Conservation (phyloP, 2,888 invertebrate species). For the Drosophila demipolita region DNA sequence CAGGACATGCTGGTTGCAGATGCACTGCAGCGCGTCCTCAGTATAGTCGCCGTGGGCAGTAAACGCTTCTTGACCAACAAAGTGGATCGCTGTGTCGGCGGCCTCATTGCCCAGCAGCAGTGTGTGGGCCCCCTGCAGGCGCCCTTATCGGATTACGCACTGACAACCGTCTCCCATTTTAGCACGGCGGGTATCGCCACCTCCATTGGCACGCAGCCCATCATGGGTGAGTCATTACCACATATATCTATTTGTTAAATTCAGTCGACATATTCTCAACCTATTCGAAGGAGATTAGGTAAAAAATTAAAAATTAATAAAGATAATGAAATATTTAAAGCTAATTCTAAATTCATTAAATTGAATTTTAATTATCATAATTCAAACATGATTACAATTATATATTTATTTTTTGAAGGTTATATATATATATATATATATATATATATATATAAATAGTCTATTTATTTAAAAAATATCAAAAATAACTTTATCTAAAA, state of each 20-base stretch:
- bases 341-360: background rate
- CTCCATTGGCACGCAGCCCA: conserved; percentile 98
- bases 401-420: too few relatives aligned
- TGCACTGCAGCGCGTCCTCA: conserved; percentile 89
- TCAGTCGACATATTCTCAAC: background rate
- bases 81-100: conserved; percentile 97
- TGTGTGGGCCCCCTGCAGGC: conserved; percentile 99
- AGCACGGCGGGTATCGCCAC: conserved; percentile 95
- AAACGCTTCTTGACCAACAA: conserved; percentile 98
- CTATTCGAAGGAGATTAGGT: background rate
- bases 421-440: too few relatives aligned
- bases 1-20: conserved; percentile 75
- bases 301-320: background rate
- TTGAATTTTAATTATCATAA: too few relatives aligned
- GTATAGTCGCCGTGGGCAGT: conserved; percentile 96
- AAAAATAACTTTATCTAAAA: background rate
- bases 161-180: conserved; percentile 94
- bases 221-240: conserved; percentile 88
- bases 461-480: too few relatives aligned
- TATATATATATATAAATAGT: too few relatives aligned
- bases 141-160: conserved; percentile 97
- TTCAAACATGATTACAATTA: too few relatives aligned
- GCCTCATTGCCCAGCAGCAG: conserved; percentile 98
- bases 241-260: background rate
- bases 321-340: background rate